phyloP scores from a whole-genome alignment of 1,140 invertebrate genomes.

The Leptestheria dahalacensis region DNA sequence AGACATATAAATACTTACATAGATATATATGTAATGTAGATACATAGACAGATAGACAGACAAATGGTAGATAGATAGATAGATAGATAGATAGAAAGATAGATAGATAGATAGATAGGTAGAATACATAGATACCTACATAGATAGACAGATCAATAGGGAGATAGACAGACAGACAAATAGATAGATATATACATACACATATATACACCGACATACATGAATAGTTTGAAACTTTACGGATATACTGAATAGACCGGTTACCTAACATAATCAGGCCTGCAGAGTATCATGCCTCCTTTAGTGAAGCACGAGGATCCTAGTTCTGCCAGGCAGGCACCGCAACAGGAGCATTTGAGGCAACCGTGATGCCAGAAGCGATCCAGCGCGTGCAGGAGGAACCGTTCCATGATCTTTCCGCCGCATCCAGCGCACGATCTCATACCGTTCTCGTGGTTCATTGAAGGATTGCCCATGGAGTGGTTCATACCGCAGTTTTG shows the following conservation, averaged over 20 bases:
- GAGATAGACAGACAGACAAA: too few species aligned
- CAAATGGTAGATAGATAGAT: too few species aligned
- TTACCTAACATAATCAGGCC: slow-evolving; percentile 84
- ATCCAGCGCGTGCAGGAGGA: slow-evolving; percentile 71
- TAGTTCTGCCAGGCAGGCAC: slow-evolving; percentile 67
- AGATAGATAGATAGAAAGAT: too few species aligned
- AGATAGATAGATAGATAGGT: too few species aligned
- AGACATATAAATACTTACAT: too few species aligned
- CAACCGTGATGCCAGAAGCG: slow-evolving; percentile 78
- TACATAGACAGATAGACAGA: too few species aligned
- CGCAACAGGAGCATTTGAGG: slow-evolving; percentile 80
- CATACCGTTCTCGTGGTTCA: slow-evolving; percentile 24
- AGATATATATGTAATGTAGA: too few species aligned
- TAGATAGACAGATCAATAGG: too few species aligned
- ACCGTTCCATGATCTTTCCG: slow-evolving; percentile 72
- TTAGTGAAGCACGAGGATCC: slow-evolving; percentile 78
- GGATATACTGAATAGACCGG: slow-evolving; percentile 17
- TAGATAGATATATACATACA: neutral
- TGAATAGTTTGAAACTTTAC: neutral
- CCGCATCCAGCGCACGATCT: slow-evolving; percentile 37
- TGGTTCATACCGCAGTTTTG: neutral
- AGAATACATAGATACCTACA: too few species aligned
- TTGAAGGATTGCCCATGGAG: neutral
- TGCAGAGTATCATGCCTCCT: slow-evolving; percentile 82
- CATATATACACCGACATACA: neutral